Evolutionary conservation across 1,140 invertebrate genomes (phyloP).

Genomic region (Venturia canescens): DNA sequence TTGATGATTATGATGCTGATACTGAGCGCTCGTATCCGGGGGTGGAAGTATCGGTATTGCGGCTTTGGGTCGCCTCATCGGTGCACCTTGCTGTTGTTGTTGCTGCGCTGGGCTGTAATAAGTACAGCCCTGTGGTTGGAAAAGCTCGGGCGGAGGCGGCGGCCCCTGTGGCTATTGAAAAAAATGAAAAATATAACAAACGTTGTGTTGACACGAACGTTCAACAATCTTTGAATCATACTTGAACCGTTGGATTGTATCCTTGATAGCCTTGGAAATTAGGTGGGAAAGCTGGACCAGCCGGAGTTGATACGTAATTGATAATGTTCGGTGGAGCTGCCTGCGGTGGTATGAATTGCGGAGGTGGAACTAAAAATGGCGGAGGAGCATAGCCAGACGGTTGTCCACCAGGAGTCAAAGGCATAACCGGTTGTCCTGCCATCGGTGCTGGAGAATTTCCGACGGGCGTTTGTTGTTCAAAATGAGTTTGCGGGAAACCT

Average conservation of each 20-base stretch:
- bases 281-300: slow-evolving; percentile 71
- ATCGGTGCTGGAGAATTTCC: slow-evolving; percentile 66
- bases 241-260: slow-evolving; percentile 71
- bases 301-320: slow-evolving; percentile 73
- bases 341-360: slow-evolving; percentile 73
- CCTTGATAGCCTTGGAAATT: slow-evolving; percentile 74
- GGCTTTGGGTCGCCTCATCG: slow-evolving; percentile 77
- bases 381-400: slow-evolving; percentile 71
- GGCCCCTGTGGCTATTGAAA: slow-evolving; percentile 64
- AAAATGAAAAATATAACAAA: neutral
- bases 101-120: slow-evolving; percentile 76
- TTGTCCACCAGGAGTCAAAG: slow-evolving; percentile 71
- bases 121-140: slow-evolving; percentile 78
- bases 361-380: slow-evolving; percentile 72
- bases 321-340: slow-evolving; percentile 73
- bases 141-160: slow-evolving; percentile 78
- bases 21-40: slow-evolving; percentile 72
- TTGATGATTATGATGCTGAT: slow-evolving; percentile 45
- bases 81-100: slow-evolving; percentile 73
- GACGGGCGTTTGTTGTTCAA: slow-evolving; percentile 69
- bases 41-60: slow-evolving; percentile 81
- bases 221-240: slow-evolving; percentile 50
- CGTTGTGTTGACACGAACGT: neutral
- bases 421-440: slow-evolving; percentile 68
- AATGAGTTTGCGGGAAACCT: slow-evolving; percentile 71